phyloP scores from a whole-genome alignment of 2,797 vertebrate genomes.

The Peromyscus melanophrys region DNA sequence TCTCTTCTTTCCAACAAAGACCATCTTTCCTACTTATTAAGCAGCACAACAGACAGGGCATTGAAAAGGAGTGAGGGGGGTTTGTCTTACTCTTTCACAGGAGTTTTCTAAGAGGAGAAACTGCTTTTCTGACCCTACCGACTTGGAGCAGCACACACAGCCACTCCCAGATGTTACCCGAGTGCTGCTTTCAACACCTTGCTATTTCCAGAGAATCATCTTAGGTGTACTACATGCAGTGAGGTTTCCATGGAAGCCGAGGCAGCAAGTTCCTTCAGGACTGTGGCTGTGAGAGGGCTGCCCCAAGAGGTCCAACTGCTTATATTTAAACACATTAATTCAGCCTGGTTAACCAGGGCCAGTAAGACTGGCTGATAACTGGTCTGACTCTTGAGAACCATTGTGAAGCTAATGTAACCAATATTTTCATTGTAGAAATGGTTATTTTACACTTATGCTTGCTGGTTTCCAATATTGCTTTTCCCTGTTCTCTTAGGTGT shows the following conservation, averaged over 20 bases:
- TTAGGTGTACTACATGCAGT: no score
- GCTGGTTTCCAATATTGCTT: not conserved
- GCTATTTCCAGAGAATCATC: not conserved
- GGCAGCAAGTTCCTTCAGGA: not conserved
- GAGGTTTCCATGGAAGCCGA: not conserved
- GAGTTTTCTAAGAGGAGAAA: not conserved
- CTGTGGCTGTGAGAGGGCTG: not conserved
- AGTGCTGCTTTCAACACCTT: not conserved
- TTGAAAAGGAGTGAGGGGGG: not conserved
- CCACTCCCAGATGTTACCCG: not conserved
- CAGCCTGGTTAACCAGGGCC: not conserved
- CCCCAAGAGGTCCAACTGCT: not conserved
- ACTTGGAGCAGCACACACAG: not conserved
- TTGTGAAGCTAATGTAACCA: not conserved
- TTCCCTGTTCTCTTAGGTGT: not conserved
- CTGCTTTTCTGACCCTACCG: not conserved
- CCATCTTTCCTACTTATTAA: not conserved
- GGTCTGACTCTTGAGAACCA: constrained; percentile 12
- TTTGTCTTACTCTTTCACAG: not conserved
- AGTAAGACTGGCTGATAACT: not conserved
- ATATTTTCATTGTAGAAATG: not conserved
- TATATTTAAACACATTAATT: not conserved
- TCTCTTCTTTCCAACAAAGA: not conserved
- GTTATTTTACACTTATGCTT: not conserved
- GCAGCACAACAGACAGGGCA: no score